phyloP scores from a whole-genome alignment of 1,140 invertebrate genomes.

The Ectropis grisescens region DNA sequence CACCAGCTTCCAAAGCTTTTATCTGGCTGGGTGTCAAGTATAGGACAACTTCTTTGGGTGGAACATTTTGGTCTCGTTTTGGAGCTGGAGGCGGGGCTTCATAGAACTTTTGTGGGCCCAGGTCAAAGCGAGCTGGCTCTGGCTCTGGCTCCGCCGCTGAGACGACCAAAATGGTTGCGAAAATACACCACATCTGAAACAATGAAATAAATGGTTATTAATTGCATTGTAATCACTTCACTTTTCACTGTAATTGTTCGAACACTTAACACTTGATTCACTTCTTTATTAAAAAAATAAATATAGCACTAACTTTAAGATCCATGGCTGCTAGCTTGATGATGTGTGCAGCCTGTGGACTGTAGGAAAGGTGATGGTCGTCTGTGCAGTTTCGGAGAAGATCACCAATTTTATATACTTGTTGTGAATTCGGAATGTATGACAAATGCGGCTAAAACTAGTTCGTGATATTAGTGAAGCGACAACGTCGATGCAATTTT shows the following conservation, averaged over 20 bases:
- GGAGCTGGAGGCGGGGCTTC: slow-evolving; percentile 7
- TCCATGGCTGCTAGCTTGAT: slow-evolving; percentile 10
- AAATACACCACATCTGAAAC: slow-evolving; percentile 12
- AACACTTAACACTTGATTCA: no score
- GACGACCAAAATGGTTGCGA: slow-evolving; percentile 10
- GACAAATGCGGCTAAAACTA: slow-evolving; percentile 6
- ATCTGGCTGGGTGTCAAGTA: slow-evolving; percentile 45
- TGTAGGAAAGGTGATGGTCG: slow-evolving; percentile 6
- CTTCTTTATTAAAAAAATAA: no score
- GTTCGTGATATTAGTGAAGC: slow-evolving; percentile 5
- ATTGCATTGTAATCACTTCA: no score
- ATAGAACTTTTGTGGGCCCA: slow-evolving; percentile 26
- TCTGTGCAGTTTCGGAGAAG: slow-evolving; percentile 12
- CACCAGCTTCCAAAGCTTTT: slow-evolving; percentile 26
- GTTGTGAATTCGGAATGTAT: slow-evolving; percentile 13
- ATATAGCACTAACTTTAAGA: slow-evolving; percentile 1
- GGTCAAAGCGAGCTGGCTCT: slow-evolving; percentile 9
- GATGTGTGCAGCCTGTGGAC: slow-evolving; percentile 7
- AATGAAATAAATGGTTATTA: slow-evolving; percentile 4
- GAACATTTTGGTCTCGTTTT: slow-evolving; percentile 17
- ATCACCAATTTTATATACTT: slow-evolving; percentile 23
- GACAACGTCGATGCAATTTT: slow-evolving; percentile 8
- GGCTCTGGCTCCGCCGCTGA: no score
- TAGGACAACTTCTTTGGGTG: slow-evolving; percentile 35
- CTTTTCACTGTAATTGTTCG: no score